Evolutionary conservation across 2,797 vertebrate genomes (phyloP).

Genomic region (Rousettus madagascariensis): DNA sequence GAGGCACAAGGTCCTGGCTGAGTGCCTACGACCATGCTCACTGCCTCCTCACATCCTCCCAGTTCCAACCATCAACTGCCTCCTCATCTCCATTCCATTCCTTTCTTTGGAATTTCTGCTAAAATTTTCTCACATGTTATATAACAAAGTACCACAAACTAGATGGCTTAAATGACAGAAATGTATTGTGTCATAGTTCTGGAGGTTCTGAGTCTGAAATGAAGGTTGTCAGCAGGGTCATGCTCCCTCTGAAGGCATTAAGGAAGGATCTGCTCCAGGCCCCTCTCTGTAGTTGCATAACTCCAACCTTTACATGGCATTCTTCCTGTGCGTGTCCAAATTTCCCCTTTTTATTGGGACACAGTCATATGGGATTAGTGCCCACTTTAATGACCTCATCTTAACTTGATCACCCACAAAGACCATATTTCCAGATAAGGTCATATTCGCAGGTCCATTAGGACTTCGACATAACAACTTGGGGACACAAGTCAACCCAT

Average conservation of each 20-base stretch:
- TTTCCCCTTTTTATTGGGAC: neutral
- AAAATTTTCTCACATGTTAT: neutral
- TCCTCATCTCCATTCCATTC: neutral
- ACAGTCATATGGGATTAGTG: neutral
- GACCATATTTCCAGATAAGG: neutral
- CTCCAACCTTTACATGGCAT: neutral
- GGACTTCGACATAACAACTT: neutral
- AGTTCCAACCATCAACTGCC: neutral
- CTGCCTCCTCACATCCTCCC: neutral
- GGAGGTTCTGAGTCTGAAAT: neutral
- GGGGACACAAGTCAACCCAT: neutral
- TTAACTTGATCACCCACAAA: neutral
- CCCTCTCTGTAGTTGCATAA: neutral
- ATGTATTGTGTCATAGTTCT: neutral
- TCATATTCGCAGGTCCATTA: neutral
- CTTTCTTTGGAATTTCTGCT: neutral
- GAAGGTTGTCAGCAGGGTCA: neutral
- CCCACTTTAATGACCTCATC: neutral
- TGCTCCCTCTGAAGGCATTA: neutral
- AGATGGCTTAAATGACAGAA: neutral
- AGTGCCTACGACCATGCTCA: neutral
- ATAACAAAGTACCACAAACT: neutral
- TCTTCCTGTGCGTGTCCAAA: neutral
- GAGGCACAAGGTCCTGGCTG: neutral
- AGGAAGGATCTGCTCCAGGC: neutral